Base-by-base conservation (phyloP, 1,140 invertebrate species). In the Meloidogyne chitwoodi region DNA sequence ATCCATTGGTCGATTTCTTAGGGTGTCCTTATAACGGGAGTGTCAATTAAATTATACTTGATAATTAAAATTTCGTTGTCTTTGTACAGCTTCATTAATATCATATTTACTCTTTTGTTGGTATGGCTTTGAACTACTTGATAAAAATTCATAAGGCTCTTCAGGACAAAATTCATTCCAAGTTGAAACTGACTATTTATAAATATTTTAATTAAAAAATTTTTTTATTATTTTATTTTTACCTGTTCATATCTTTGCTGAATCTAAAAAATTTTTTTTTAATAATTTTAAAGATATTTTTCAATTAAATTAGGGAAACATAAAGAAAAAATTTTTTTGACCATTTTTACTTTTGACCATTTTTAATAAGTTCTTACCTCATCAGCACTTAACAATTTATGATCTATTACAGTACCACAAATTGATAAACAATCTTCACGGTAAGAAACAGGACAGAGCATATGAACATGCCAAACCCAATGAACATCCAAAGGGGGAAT, bases 401-500 rank as follows among this genome's bases (percentile, higher is more conserved):
- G 88, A 65, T 89, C 85, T 10, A 89, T 38, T 12, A 78, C 79
- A 44, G 74, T 80, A 12, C 87, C 86, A 38, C 87, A 88, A 31
- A 88, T 68, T 3, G 48, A 68, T 22, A 83, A 73, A 70, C 89
- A 89, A 73, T 90, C 89, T 71, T 87, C 71, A 80, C 81, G 74
- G 68, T 90, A 90, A 19, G 78, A 69, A 22, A 79, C 72, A 31
- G 89, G 89, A 69, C 83, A 85, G 29, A 90, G 77, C 82, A 90
- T 85, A 67, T 86, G 56, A 44, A 67, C 31, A 72, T 90, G 89
- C 89, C 89, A 90, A n/a, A 89, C 80, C 89, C 89, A 90, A 75
- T 89, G 87, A 62, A 90, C 87, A 41, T 90, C 89, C 41, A 90
- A 70, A 19, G 89, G 89, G 2, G 89, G 88, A 64, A 85, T 83